A percentile compares a stretch with the other conserved stretches of the same genome.
Conservation (phyloP, 2,888 invertebrate species). For the Pogonocherus hispidulus region DNA sequence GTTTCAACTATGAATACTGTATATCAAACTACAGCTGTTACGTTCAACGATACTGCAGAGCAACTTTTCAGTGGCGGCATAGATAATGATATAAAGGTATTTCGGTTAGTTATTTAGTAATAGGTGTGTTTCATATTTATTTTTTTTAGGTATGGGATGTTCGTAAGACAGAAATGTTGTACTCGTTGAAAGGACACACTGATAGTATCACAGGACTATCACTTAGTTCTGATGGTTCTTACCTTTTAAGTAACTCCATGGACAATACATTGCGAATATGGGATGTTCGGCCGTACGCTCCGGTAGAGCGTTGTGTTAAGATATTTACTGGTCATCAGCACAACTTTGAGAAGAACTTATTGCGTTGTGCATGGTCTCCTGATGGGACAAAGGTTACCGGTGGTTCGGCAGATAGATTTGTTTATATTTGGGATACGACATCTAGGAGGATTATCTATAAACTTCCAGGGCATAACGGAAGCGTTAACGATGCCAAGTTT, state of each 20-base stretch:
- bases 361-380: slow-evolving; percentile 75
- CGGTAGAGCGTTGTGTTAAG: slow-evolving; percentile 93
- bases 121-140: neutral
- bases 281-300: slow-evolving; percentile 97
- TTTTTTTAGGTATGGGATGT: slow-evolving; percentile 86
- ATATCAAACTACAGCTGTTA: slow-evolving; percentile 87
- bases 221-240: slow-evolving; percentile 88
- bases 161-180: slow-evolving; percentile 86
- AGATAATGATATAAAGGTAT: slow-evolving; percentile 93
- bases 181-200: slow-evolving; percentile 91
- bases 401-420: slow-evolving; percentile 95
- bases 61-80: slow-evolving; percentile 95
- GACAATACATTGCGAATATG: slow-evolving; percentile 95
- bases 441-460: slow-evolving; percentile 93
- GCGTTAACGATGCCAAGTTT: slow-evolving; percentile 96
- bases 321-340: slow-evolving; percentile 88
- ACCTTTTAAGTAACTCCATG: slow-evolving; percentile 96
- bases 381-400: slow-evolving; percentile 71
- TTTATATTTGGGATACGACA: slow-evolving; percentile 98
- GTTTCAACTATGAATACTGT: slow-evolving; percentile 80
- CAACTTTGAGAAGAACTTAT: slow-evolving; percentile 97
- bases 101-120: neutral
- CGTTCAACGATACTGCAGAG: slow-evolving; percentile 96
- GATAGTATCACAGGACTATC: slow-evolving; percentile 95
- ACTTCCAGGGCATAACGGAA: slow-evolving; percentile 97